These are phyloP conservation scores for Dicrurus megarhynchus DNA, from an alignment of 2,113 vertebrate genomes.

Conservation along the genomic window DNA sequence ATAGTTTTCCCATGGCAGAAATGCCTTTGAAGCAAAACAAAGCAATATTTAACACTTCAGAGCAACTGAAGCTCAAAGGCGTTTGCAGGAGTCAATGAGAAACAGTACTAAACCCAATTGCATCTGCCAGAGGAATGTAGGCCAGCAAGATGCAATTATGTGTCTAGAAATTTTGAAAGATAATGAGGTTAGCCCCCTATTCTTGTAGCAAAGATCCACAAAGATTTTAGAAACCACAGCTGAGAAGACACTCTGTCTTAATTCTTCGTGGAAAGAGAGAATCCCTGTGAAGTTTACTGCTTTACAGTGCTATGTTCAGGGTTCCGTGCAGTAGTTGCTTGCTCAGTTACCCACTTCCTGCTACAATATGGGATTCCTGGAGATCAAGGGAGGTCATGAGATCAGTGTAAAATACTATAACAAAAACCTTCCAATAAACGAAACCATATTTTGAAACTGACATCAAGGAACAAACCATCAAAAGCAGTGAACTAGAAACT, in stretches of 20 bases:
- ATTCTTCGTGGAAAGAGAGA: not conserved
- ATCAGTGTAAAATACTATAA: not conserved
- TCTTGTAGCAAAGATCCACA: not conserved
- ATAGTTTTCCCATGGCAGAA: not conserved
- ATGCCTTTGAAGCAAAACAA: constrained; percentile 25
- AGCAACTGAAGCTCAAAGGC: not conserved
- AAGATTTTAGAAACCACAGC: not conserved
- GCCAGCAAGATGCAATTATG: not conserved
- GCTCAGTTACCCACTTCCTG: not conserved
- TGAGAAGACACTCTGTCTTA: not conserved
- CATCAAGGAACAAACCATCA: constrained; percentile 27
- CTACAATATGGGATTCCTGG: not conserved
- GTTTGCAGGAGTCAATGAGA: not conserved
- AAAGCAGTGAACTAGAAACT: constrained; percentile 2
- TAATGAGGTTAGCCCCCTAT: not conserved
- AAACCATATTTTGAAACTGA: constrained; percentile 9
- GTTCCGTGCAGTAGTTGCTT: not conserved
- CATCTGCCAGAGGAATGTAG: not conserved
- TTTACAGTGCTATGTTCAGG: not conserved
- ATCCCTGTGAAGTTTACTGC: not conserved
- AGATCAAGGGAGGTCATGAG: not conserved
- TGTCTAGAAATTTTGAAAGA: not conserved
- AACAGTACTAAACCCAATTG: not conserved
- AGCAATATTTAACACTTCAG: constrained; percentile 20
- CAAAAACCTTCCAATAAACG: not conserved